Percentiles rank a stretch among this genome's conserved stretches.
Evolutionary conservation across 2,797 vertebrate genomes (phyloP).

Genomic region (Sebastes iracundus): DNA sequence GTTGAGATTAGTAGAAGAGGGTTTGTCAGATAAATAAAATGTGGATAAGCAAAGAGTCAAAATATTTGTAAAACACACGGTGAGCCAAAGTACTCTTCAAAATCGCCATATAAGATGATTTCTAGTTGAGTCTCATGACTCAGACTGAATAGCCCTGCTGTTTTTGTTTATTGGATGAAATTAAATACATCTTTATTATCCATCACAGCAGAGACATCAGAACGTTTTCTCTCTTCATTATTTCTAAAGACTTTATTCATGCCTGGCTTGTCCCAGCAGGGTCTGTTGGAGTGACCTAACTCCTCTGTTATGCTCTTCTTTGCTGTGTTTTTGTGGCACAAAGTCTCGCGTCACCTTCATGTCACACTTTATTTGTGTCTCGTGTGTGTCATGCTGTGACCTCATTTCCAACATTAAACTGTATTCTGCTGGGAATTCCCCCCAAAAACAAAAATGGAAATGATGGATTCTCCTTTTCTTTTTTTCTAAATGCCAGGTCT

Average conservation of each 20-base stretch:
- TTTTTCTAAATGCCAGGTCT: slow-evolving; percentile 7
- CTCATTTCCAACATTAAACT: slow-evolving; percentile 19
- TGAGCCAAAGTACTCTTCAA: slow-evolving; percentile 12
- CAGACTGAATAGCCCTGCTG: not conserved
- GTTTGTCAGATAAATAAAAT: slow-evolving; percentile 21
- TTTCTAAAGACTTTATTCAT: not conserved
- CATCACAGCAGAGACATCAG: not conserved
- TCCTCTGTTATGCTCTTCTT: not conserved
- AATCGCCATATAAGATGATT: slow-evolving; percentile 48
- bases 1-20: slow-evolving; percentile 10
- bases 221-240: not conserved
- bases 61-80: slow-evolving; percentile 26
- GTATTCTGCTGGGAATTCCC: slow-evolving; percentile 22
- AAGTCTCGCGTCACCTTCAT: slow-evolving; percentile 23
- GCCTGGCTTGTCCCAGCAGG: not conserved
- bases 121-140: slow-evolving; percentile 28
- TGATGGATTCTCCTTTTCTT: slow-evolving; percentile 27
- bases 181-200: not conserved
- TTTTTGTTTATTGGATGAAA: slow-evolving; percentile 13
- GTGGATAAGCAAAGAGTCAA: slow-evolving; percentile 23
- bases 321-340: slow-evolving; percentile 16
- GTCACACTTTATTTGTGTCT: slow-evolving; percentile 35
- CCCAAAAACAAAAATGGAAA: slow-evolving; percentile 25
- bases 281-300: not conserved
- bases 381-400: not conserved